Conservation (phyloP, 37 sponge, comb jelly and placozoan genomes). For the Spongilla lacustris region DNA sequence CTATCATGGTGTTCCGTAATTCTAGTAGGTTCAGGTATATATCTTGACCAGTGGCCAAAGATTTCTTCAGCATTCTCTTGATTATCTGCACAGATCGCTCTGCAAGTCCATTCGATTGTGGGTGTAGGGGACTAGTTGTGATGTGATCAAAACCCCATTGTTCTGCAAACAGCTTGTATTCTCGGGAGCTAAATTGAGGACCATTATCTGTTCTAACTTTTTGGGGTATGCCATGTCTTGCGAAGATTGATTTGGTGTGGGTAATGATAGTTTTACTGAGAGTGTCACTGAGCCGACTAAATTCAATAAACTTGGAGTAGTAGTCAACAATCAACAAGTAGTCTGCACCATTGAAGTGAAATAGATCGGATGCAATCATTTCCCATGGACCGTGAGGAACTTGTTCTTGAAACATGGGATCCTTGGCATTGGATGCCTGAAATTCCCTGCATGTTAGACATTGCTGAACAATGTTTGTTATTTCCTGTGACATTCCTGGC, state of each 20-base stretch:
- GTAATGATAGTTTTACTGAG: slow-evolving; percentile 9
- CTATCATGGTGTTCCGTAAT: not conserved
- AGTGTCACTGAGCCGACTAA: slow-evolving; percentile 5
- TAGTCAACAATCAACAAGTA: slow-evolving; percentile 15
- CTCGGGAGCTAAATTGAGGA: slow-evolving; percentile 9
- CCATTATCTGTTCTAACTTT: not conserved
- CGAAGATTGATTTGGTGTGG: slow-evolving; percentile 15
- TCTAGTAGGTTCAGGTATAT: slow-evolving; percentile 10
- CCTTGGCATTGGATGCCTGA: slow-evolving; percentile 6
- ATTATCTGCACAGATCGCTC: slow-evolving; percentile 18
- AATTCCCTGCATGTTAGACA: slow-evolving; percentile 5
- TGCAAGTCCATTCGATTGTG: slow-evolving; percentile 12
- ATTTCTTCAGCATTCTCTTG: not conserved
- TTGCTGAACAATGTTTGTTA: not conserved
- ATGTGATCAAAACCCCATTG: slow-evolving; percentile 5
- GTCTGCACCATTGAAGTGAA: not conserved
- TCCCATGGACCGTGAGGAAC: slow-evolving; percentile 14
- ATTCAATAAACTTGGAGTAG: slow-evolving; percentile 5
- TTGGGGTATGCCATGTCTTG: slow-evolving; percentile 11
- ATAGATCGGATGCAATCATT: slow-evolving; percentile 14
- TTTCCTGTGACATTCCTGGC: slow-evolving; percentile 22
- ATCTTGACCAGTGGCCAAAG: not conserved
- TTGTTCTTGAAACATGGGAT: not conserved
- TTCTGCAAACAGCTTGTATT: not conserved
- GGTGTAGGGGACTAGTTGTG: not conserved